Base-by-base conservation (phyloP, 2,888 invertebrate genomes). In the Pseudoips prasinana region DNA sequence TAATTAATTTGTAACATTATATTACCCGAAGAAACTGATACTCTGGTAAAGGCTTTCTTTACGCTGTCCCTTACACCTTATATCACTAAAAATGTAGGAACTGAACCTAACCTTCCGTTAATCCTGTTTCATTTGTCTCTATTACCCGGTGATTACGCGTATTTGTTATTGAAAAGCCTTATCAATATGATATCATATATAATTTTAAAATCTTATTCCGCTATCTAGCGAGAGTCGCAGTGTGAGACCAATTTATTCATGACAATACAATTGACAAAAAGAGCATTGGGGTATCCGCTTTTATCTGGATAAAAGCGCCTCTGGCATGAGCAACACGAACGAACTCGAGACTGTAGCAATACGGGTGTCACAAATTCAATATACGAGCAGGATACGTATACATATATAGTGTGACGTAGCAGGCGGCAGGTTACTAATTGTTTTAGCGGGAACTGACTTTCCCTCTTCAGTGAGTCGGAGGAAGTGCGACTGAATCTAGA, bases 401-500 rank as follows among this genome's bases (percentile, higher is more conserved):
- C 2, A 14, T 24, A 11, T 24, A 25, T 25, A 7, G 25, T 22
- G 19, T 8, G 18, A 23, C 8, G 10, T 26, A 8, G 10, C 22
- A 32, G 25, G 8, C 29, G 25, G 22, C 28, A 10, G 25, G 10
- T 36, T 47, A 35, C 18, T 35, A 47, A 40, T 41, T 39, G 23
- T 30, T 37, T 31, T 52, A 44, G 33, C 27, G 19, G 17, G 45
- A 60, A 45, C 34, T 19, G 32, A 39, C 27, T 53, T 62, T 56
- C 40, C 51, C 31, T 32, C 19, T 37, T 41, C 10, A 41, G 25
- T 20, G 35, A 39, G 41, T 41, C 50, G 46, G 58, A 62, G 60
- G 60, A 66, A 71, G 61, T 49, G 45, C 44, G 39, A 51, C 57
- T 60, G 50, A 64, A 65, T 49, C 41, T 46, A 60, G 46, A 57